Evolutionary conservation across 1,140 invertebrate species (phyloP), one percentile per base, ranked within the genome.

Genomic region (Drosophila sp.): DNA sequence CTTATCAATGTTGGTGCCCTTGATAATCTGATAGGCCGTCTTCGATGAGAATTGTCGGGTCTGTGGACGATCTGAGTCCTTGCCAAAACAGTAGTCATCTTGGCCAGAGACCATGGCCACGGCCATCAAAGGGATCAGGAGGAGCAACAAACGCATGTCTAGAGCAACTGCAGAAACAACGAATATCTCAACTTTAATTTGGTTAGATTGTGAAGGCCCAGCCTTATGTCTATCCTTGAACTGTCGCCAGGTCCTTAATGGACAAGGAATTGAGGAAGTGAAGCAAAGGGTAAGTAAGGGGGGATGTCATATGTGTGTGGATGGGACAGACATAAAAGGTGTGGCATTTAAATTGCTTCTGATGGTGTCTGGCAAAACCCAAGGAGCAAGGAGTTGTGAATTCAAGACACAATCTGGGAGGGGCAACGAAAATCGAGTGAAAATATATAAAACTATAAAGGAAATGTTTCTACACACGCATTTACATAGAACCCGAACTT

Each of bases 1-100:
- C 66, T 92, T 93, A 11, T 92, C 91, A 6, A 87, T 76, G 38
- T 92, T 91, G 66, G 90, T 92, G 60, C 93, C 92, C 76, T 93
- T 93, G 27, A 94, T 92, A 76, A 94, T 94, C 76, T 94, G 93
- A 83, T 95, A 95, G 3, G 95, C 93, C 0, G 95, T 95, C 90
- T 95, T 95, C 1, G 94, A 94, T 7, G 93, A 93, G 79, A 95
- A 95, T n/a, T 93, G 92, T 6, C 94, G 83, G 32, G 90, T 91
- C 67, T 92, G 91, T 70, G 93, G 93, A 0, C 94, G 94, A 47
- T 94, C 92, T n/a, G 93, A 91, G 65, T 95, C 94, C 25, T 89
- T 92, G 38, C 92, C 92, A 38, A 94, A 94, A 86, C 95, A 95
- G 73, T 94, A 94, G 33, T 93, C 94, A 72, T 94, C 93, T 55